Base-by-base conservation (phyloP, 2,113 vertebrate genomes). In the Mobula hypostoma region DNA sequence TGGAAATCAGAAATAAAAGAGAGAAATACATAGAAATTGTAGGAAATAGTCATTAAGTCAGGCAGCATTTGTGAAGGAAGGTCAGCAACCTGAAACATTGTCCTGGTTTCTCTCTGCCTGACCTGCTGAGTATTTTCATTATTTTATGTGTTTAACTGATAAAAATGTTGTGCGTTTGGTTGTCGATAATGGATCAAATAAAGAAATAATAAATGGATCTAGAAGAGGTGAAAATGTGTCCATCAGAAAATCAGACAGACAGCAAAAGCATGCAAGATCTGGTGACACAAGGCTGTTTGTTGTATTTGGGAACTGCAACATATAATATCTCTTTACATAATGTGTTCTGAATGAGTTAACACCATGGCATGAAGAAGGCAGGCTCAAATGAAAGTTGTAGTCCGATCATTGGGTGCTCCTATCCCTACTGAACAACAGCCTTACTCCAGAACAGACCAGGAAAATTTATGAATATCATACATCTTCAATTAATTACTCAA, bases 401-500 rank as follows among this genome's bases (percentile, higher is more conserved):
- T 72, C 15, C 3, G 24, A 74, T 93, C 70, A 74, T 27, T 93
- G 21, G 27, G 14, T 74, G 19, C 36, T 5, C 12, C 66, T 5
- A 21, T 24, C 68, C 40, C 70, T 74, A 27, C 36, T 74, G 12
- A 88, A 93, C 68, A 93, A 56, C 9, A 17, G 15, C 40, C 40
- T 19, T 40, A 92, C 15, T 63, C 63, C 9, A 32, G 66, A 92
- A 15, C 5, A 36, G 17, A 70, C 91, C 40, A 1, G 12, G 40
- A 12, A 24, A 68, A 93, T 93, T 93, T 48, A 56, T 93, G 91
- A 93, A 76, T 56, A 48, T 48, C 19, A 29, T 24, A 74, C 36
- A 76, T 40, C 91, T 48, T 93, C 91, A 93, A 93, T 74, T 93
- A 76, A 93, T 74, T 56, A 76, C 91, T 93, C 68, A 93, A 93